A percentile compares a stretch with the other conserved stretches of the same genome.
These are phyloP conservation scores for Phalanger gymnotis DNA, from an alignment of 2,797 vertebrate genomes.

Conservation along the genomic window DNA sequence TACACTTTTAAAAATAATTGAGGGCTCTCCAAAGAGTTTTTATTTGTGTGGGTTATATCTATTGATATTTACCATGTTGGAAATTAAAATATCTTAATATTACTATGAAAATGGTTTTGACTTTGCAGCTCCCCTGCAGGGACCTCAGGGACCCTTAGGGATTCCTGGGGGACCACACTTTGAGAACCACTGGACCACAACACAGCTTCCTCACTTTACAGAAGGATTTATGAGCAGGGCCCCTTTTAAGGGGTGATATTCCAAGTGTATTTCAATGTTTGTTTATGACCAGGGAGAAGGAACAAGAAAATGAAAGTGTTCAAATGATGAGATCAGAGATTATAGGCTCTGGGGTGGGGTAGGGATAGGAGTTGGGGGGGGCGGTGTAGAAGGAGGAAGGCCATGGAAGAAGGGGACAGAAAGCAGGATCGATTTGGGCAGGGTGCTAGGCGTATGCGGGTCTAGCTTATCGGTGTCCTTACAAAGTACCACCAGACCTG, in stretches of 20 bases:
- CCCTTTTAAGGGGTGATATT: not conserved
- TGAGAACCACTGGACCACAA: not conserved
- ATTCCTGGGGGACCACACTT: not conserved
- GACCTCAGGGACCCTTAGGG: not conserved
- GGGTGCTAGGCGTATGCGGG: not conserved
- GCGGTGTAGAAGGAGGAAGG: too few species aligned
- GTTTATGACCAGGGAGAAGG: not conserved
- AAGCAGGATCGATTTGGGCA: not conserved
- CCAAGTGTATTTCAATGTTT: not conserved
- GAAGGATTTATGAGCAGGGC: not conserved
- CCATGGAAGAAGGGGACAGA: not conserved
- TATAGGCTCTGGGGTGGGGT: not conserved
- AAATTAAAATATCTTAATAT: not conserved
- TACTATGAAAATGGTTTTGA: not conserved
- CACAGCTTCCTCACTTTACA: not conserved
- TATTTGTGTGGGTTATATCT: not conserved
- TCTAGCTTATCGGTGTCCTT: not conserved
- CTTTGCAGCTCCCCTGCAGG: not conserved
- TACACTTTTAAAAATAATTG: not conserved
- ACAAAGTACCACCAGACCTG: not conserved
- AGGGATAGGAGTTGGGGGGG: too few species aligned
- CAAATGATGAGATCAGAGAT: not conserved
- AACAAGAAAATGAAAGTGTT: not conserved
- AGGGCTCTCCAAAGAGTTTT: not conserved
- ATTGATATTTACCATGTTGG: not conserved